phyloP scores from a whole-genome alignment of 2,888 invertebrate species.

The Tridacna gigas region DNA sequence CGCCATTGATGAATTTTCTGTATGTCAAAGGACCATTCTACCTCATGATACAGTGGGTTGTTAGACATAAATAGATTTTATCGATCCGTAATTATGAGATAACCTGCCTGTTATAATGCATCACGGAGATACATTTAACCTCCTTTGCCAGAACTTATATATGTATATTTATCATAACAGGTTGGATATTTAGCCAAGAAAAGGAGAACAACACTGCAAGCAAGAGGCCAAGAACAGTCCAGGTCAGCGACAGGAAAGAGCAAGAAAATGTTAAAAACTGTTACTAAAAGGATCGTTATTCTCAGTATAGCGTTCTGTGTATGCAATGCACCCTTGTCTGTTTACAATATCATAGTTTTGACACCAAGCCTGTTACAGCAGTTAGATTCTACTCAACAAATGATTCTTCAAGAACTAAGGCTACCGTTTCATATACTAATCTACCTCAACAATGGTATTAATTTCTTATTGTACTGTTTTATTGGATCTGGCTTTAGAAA shows the following conservation, averaged over 20 bases:
- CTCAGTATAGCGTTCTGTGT: slow-evolving; percentile 48
- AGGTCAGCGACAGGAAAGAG: slow-evolving; percentile 14
- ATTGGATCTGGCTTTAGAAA: slow-evolving; percentile 61
- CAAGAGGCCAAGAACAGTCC: slow-evolving; percentile 16
- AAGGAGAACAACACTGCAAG: slow-evolving; percentile 17
- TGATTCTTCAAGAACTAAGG: slow-evolving; percentile 30
- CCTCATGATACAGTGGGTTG: too few relatives aligned
- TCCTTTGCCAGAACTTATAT: too few relatives aligned
- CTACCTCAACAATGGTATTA: slow-evolving; percentile 64
- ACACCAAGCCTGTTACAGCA: slow-evolving; percentile 14
- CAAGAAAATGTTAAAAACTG: slow-evolving; percentile 59
- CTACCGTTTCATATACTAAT: slow-evolving; percentile 56
- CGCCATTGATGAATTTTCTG: too few relatives aligned
- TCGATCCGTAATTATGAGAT: too few relatives aligned
- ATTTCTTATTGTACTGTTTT: slow-evolving; percentile 63
- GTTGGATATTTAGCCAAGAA: slow-evolving; percentile 14
- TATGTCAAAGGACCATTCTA: too few relatives aligned
- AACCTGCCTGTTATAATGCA: too few relatives aligned
- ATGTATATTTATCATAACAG: too few relatives aligned
- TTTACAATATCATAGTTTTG: slow-evolving; percentile 49
- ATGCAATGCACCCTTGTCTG: slow-evolving; percentile 58
- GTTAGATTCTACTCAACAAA: neutral
- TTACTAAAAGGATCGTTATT: slow-evolving; percentile 59
- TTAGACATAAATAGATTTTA: too few relatives aligned
- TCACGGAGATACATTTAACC: too few relatives aligned